Percentiles rank a stretch among this genome's conserved stretches.
Conservation (phyloP, 2,797 vertebrate genomes). For the Eidolon dupreanum region DNA sequence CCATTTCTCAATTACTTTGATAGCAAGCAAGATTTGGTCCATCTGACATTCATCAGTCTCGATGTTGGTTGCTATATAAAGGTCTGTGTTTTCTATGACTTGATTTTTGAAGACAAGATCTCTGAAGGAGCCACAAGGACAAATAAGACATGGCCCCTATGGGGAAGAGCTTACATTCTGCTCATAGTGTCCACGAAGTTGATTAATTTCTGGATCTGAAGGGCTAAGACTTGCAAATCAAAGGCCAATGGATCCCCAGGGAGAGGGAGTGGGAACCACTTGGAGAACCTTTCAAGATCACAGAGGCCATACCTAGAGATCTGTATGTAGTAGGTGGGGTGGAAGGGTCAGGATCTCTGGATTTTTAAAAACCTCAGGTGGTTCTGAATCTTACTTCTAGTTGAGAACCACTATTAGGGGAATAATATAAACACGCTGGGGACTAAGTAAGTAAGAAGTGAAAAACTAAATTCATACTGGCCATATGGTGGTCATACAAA, state of each 20-base stretch:
- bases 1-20: background rate
- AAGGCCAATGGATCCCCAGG: background rate
- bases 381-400: constrained; percentile 12
- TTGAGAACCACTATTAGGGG: background rate
- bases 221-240: background rate
- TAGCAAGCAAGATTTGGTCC: background rate
- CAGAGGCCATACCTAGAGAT: background rate
- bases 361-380: background rate
- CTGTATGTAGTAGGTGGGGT: background rate
- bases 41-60: background rate
- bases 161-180: background rate
- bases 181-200: background rate
- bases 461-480: background rate
- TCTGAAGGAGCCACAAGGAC: background rate
- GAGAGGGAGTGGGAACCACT: background rate
- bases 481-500: background rate
- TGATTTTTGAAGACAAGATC: background rate
- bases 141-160: background rate
- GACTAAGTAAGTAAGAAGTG: background rate
- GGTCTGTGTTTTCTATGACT: background rate
- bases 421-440: background rate
- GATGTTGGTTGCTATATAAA: background rate
- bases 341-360: background rate
- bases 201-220: background rate
- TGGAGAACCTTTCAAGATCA: background rate